phyloP scores from a whole-genome alignment of 1,140 invertebrate species.

The Lysiphlebus fabarum region DNA sequence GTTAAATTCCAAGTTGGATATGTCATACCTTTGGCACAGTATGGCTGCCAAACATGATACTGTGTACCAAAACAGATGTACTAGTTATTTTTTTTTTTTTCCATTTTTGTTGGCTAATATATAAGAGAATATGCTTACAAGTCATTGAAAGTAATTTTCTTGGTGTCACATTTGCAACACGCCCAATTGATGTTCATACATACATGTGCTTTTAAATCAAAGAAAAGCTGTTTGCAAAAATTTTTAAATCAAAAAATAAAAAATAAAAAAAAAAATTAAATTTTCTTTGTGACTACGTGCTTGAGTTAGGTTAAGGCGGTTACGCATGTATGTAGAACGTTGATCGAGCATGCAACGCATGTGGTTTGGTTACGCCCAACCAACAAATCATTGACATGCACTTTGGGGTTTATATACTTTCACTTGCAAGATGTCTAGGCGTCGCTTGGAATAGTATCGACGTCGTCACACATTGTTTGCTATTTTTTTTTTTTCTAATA shows the following conservation, averaged over 20 bases:
- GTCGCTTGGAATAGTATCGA: constrained; percentile 22
- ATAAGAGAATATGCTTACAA: too few relatives aligned
- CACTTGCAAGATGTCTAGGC: constrained; percentile 3
- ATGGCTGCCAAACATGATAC: too few relatives aligned
- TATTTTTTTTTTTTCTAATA: not conserved
- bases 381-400: constrained; percentile 49
- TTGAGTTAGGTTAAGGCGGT: constrained; percentile 6
- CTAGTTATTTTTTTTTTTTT: too few relatives aligned
- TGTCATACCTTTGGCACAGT: too few relatives aligned
- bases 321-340: constrained; percentile 30
- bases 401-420: constrained; percentile 3
- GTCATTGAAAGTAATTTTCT: not conserved
- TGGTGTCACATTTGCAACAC: constrained; percentile 12
- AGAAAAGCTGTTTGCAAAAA: not conserved
- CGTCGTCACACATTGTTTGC: not conserved
- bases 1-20: too few relatives aligned
- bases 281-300: constrained; percentile 2
- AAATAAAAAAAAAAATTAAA: constrained; percentile 10
- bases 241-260: not conserved
- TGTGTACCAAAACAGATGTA: constrained; percentile 8
- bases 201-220: not conserved
- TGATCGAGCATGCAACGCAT: constrained; percentile 43
- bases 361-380: constrained; percentile 40
- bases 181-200: constrained; percentile 17
- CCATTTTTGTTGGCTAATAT: too few relatives aligned